A percentile compares a stretch with the other conserved stretches of the same genome.
Conservation (phyloP, 2,888 invertebrate genomes). For the Acronicta aceris region DNA sequence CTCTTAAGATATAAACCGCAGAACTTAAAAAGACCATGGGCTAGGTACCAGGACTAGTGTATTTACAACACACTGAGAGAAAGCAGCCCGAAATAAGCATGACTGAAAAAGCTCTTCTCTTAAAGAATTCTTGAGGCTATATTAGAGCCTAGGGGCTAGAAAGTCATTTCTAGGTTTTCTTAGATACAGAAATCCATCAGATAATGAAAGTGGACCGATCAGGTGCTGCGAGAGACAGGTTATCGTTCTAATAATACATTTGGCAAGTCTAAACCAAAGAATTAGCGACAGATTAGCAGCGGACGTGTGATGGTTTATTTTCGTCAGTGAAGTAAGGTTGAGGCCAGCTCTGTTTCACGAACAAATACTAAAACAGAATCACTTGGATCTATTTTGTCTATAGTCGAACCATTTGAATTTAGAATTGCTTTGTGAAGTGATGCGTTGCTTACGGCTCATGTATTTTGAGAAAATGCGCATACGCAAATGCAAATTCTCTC, state of each 20-base stretch:
- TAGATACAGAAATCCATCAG: not conserved
- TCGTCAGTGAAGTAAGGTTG: constrained; percentile 71
- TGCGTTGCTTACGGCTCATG: not conserved
- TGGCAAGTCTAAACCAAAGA: constrained; percentile 69
- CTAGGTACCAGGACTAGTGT: too few species aligned
- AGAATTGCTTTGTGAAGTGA: not conserved
- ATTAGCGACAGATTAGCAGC: constrained; percentile 68
- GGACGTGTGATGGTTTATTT: constrained; percentile 72
- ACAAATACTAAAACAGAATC: constrained; percentile 40
- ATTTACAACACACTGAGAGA: too few species aligned
- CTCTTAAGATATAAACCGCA: too few species aligned
- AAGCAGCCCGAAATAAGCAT: too few species aligned
- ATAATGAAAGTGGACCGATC: constrained; percentile 35
- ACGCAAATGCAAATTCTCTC: too few species aligned
- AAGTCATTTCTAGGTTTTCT: too few species aligned
- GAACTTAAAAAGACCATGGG: too few species aligned
- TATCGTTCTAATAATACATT: constrained; percentile 68
- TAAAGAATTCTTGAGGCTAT: too few species aligned
- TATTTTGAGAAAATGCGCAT: not conserved
- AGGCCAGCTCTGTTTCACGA: constrained; percentile 62
- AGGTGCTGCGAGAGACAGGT: constrained; percentile 54
- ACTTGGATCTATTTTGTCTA: constrained; percentile 8
- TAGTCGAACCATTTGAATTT: constrained; percentile 12
- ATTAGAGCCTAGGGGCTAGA: too few species aligned
- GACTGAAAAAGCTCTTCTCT: too few species aligned